phyloP scores from a whole-genome alignment of 1,140 invertebrate genomes.

The Heliconius melpomene region DNA sequence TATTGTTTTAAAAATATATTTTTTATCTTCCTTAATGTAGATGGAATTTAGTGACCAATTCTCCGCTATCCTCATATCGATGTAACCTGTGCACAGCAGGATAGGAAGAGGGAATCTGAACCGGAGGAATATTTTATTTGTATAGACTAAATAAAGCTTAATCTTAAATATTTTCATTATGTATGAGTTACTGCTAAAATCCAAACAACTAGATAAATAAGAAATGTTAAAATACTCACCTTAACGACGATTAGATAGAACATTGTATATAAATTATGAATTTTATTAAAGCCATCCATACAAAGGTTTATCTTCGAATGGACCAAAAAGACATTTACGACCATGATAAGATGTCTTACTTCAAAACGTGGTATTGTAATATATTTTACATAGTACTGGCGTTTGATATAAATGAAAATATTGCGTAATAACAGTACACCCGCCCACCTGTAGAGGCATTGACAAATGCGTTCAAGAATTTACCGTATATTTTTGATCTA shows the following conservation, averaged over 20 bases:
- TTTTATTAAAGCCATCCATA: slow-evolving; percentile 19
- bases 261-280: slow-evolving; percentile 30
- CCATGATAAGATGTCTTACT: slow-evolving; percentile 12
- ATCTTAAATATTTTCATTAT: background rate
- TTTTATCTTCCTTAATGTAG: too few relatives aligned
- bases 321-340: slow-evolving; percentile 25
- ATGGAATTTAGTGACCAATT: too few relatives aligned
- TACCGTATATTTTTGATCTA: slow-evolving; percentile 2
- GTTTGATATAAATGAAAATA: slow-evolving; percentile 47
- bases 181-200: slow-evolving; percentile 1
- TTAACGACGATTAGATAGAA: slow-evolving; percentile 16
- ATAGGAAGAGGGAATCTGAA: too few relatives aligned
- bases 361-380: background rate
- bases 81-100: too few relatives aligned
- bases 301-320: slow-evolving; percentile 8
- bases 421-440: slow-evolving; percentile 62
- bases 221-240: background rate
- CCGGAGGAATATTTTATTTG: too few relatives aligned
- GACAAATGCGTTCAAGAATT: slow-evolving; percentile 58
- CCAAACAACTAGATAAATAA: background rate
- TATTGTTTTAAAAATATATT: background rate
- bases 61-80: too few relatives aligned
- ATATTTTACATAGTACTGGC: background rate
- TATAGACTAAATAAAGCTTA: too few relatives aligned
- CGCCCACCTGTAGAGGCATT: slow-evolving; percentile 68